These are phyloP conservation scores for Oryctes rhinoceros DNA, from an alignment of 1,140 invertebrate genomes.

Conservation along the genomic window DNA sequence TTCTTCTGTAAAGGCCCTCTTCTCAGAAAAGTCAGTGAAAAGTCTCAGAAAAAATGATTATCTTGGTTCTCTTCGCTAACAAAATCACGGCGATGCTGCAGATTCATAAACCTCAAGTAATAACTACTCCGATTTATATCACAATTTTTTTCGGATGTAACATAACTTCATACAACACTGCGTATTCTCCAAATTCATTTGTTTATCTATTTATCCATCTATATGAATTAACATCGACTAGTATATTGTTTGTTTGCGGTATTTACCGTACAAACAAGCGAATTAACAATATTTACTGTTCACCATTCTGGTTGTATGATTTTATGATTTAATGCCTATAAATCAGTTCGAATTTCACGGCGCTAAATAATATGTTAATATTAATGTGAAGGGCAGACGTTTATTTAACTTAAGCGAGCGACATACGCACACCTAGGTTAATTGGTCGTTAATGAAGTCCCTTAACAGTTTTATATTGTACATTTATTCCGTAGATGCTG, in stretches of 20 bases:
- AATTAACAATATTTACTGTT: slow-evolving; percentile 24
- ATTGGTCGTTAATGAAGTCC: background rate
- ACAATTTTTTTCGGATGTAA: no score
- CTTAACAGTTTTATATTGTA: background rate
- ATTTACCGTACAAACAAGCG: no score
- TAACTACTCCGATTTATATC: no score
- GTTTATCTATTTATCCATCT: no score
- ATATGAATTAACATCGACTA: background rate
- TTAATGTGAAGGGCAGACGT: background rate
- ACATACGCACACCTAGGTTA: background rate
- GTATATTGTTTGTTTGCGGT: background rate
- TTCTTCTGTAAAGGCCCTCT: no score
- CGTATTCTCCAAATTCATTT: no score
- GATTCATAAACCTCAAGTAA: no score
- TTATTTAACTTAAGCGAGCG: background rate
- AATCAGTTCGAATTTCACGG: background rate
- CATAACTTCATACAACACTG: no score
- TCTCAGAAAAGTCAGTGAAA: no score
- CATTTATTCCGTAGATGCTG: background rate
- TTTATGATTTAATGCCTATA: background rate
- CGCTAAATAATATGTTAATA: background rate
- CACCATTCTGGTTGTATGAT: background rate
- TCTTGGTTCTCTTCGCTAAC: no score
- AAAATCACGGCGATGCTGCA: no score
- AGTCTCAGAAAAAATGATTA: no score